phyloP scores from a whole-genome alignment of 2,888 invertebrate species.

The Mimachlamys varia region DNA sequence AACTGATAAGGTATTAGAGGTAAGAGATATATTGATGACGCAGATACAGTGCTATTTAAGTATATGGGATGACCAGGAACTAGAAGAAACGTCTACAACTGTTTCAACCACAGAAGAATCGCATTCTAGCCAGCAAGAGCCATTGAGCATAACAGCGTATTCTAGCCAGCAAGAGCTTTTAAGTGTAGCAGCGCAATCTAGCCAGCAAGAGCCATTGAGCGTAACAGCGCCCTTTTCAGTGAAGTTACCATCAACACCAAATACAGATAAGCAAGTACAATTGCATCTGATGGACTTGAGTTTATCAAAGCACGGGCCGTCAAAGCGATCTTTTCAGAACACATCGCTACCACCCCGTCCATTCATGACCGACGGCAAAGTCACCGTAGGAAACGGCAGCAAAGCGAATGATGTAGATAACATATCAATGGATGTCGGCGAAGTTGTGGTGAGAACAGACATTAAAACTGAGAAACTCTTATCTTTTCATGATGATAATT shows the following conservation, averaged over 20 bases:
- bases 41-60: neutral
- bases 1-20: neutral
- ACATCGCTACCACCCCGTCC: neutral
- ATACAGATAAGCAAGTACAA: too few relatives aligned
- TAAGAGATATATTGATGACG: neutral
- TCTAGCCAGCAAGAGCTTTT: neutral
- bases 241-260: neutral
- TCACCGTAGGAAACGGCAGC: neutral
- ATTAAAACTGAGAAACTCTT: neutral
- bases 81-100: neutral
- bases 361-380: neutral
- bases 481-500: neutral
- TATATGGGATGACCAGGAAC: neutral
- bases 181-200: neutral
- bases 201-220: neutral
- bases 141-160: neutral
- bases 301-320: too few relatives aligned
- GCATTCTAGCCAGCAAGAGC: neutral
- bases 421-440: too few relatives aligned
- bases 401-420: too few relatives aligned
- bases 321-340: too few relatives aligned
- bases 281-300: too few relatives aligned
- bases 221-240: neutral
- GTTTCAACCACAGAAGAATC: neutral
- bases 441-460: neutral